Percentiles rank a stretch among this genome's conserved stretches.
Evolutionary conservation across 1,140 invertebrate species (phyloP).

Genomic region (Carposina sasakii): DNA sequence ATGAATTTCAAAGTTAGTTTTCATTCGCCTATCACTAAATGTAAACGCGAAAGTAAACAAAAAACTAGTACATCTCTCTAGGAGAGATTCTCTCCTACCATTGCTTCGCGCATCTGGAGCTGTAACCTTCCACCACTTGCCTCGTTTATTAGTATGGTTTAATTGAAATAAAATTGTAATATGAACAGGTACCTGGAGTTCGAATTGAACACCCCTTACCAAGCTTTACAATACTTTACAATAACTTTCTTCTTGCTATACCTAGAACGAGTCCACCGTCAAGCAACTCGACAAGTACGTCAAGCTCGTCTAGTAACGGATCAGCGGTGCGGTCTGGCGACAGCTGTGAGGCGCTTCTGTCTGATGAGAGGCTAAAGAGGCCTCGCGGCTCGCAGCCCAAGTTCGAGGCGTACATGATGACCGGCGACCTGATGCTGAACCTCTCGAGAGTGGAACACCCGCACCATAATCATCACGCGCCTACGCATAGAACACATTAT

Average conservation of each 20-base stretch:
- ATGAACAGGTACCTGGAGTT: too few relatives aligned
- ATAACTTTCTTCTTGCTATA: too few relatives aligned
- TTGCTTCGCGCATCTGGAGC: too few relatives aligned
- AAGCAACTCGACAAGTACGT: conserved; percentile 47
- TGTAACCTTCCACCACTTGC: background rate
- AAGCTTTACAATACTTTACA: background rate
- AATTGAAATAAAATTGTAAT: background rate
- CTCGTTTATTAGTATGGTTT: background rate
- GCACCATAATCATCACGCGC: conserved; percentile 59
- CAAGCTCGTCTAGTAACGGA: conserved; percentile 51
- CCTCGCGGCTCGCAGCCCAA: conserved; percentile 49
- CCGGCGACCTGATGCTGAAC: conserved; percentile 95
- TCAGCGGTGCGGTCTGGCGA: conserved; percentile 55
- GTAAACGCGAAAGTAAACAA: too few relatives aligned
- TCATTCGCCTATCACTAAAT: too few relatives aligned
- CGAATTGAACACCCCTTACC: background rate
- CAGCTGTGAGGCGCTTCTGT: conserved; percentile 55
- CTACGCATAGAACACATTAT: conserved; percentile 59
- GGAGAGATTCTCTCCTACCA: too few relatives aligned
- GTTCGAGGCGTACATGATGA: conserved; percentile 97
- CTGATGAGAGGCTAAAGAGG: conserved; percentile 28
- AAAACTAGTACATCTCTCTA: too few relatives aligned
- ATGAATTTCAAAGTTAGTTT: too few relatives aligned
- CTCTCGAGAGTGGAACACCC: conserved; percentile 80
- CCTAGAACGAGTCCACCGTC: conserved; percentile 50